Evolutionary conservation across 2,797 vertebrate genomes (phyloP).

Genomic region (Girardinus metallicus): DNA sequence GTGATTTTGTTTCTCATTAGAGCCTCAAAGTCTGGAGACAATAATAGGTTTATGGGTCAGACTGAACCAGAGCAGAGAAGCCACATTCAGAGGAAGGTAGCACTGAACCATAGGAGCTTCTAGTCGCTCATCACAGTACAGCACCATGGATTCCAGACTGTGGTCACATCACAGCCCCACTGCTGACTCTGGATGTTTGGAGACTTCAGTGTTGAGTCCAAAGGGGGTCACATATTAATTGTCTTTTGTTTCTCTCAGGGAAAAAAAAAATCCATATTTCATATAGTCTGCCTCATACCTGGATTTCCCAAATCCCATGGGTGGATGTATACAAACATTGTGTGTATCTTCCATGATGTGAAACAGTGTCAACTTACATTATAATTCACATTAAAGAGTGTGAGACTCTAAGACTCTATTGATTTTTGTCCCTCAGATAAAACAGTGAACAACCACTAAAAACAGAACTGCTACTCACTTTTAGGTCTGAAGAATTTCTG

Average conservation of each 20-base stretch:
- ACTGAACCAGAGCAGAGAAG: neutral
- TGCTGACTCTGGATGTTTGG: neutral
- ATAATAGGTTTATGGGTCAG: neutral
- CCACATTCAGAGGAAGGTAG: too few species aligned
- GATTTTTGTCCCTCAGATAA: neutral
- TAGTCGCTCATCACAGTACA: neutral
- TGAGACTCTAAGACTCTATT: too few species aligned
- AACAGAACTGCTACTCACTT: neutral
- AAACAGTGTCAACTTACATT: too few species aligned
- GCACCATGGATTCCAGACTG: neutral
- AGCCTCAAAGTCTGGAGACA: neutral
- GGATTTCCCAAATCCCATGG: too few species aligned
- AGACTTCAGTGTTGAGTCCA: neutral
- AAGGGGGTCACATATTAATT: neutral
- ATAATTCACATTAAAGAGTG: too few species aligned
- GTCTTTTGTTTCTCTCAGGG: neutral
- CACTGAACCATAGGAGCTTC: neutral
- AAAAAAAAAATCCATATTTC: neutral
- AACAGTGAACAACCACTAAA: neutral
- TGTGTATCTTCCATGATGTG: too few species aligned
- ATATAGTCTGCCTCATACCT: neutral
- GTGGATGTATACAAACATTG: too few species aligned
- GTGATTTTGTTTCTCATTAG: neutral
- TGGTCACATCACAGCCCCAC: neutral
- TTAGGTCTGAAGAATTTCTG: too few species aligned